Percentiles rank a stretch among this genome's conserved stretches.
Conservation (phyloP, 2,113 vertebrate species). For the Pterophyllum scalare region DNA sequence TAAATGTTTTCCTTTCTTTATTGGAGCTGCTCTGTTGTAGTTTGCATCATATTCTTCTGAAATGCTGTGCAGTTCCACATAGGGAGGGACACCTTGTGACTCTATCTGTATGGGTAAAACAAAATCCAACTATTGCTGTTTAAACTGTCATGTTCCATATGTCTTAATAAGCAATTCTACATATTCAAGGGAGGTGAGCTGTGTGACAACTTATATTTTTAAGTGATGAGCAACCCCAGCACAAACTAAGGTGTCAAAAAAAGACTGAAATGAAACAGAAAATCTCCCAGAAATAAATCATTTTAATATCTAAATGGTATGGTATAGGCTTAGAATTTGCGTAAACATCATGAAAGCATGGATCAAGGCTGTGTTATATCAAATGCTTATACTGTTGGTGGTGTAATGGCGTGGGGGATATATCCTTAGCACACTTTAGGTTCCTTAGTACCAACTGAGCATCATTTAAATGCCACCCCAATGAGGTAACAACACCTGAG, state of each 20-base stretch:
- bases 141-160: not conserved
- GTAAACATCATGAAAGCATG: too few relatives aligned
- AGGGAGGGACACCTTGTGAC: not conserved
- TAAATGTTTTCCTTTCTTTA: constrained; percentile 6
- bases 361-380: too few relatives aligned
- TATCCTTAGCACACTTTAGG: too few relatives aligned
- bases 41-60: constrained; percentile 2
- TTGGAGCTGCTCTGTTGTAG: not conserved
- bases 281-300: not conserved
- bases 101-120: not conserved
- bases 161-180: not conserved
- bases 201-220: not conserved
- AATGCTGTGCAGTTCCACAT: not conserved
- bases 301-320: too few relatives aligned
- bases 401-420: too few relatives aligned
- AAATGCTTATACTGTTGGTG: too few relatives aligned
- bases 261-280: constrained; percentile 12
- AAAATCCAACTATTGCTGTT: constrained; percentile 5
- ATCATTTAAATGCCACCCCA: too few relatives aligned
- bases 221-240: not conserved
- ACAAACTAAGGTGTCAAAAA: not conserved
- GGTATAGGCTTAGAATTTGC: too few relatives aligned
- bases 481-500: too few relatives aligned
- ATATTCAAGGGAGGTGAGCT: not conserved
- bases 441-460: too few relatives aligned